These are phyloP conservation scores for Galleria mellonella DNA, from an alignment of 1,140 invertebrate species.

Conservation along the genomic window DNA sequence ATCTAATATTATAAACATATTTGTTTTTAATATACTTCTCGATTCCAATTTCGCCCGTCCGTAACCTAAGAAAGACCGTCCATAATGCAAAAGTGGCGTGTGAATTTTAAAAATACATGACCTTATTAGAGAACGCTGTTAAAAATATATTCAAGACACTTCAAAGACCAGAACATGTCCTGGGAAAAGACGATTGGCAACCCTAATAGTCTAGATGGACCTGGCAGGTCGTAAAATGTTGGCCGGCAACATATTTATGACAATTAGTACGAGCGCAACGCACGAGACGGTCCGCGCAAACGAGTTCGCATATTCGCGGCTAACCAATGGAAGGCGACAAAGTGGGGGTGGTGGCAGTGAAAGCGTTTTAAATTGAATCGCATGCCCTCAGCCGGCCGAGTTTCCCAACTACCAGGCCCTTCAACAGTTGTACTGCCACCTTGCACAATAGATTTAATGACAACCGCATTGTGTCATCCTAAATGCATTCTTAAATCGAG, in stretches of 20 bases:
- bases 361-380: conserved; percentile 62
- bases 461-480: not conserved
- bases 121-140: too few relatives aligned
- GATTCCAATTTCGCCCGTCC: too few relatives aligned
- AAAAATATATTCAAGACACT: too few relatives aligned
- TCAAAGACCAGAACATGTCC: too few relatives aligned
- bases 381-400: conserved; percentile 39
- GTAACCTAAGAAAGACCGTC: too few relatives aligned
- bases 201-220: too few relatives aligned
- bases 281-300: not conserved
- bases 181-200: too few relatives aligned
- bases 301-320: conserved; percentile 11
- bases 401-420: conserved; percentile 27
- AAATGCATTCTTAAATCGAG: not conserved
- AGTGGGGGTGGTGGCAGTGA: conserved; percentile 37
- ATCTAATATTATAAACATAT: too few relatives aligned
- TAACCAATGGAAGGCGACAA: conserved; percentile 9
- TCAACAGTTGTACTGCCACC: conserved; percentile 25
- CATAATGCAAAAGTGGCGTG: too few relatives aligned
- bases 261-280: not conserved
- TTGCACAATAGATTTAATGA: conserved; percentile 29
- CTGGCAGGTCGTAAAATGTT: not conserved
- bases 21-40: too few relatives aligned
- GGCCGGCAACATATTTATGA: not conserved
- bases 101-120: too few relatives aligned